Conservation (phyloP, 1,140 invertebrate genomes). For the Pseudobourletiella spinata region DNA sequence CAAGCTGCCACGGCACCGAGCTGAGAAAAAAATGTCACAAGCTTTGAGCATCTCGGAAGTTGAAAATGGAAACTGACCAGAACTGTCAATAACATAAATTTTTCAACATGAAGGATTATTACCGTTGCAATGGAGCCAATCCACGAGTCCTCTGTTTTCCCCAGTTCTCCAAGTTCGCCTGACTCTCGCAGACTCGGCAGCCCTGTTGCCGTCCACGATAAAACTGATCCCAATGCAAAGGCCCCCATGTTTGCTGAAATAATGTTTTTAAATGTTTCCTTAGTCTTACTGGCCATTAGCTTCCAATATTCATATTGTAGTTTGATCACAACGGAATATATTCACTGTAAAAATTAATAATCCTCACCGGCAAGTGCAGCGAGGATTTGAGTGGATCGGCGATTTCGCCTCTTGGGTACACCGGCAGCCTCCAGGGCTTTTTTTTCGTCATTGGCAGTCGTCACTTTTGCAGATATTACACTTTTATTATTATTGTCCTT, state of each 20-base stretch:
- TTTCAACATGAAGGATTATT: too few species aligned
- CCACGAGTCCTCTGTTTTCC: conserved; percentile 17
- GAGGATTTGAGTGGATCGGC: conserved; percentile 7
- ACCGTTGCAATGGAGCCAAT: conserved; percentile 26
- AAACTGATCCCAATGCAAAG: conserved; percentile 19
- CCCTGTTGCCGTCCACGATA: conserved; percentile 16
- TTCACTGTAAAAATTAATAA: too few species aligned
- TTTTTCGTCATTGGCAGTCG: neutral
- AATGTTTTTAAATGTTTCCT: too few species aligned
- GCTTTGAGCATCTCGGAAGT: too few species aligned
- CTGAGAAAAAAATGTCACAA: conserved; percentile 5
- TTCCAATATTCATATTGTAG: too few species aligned
- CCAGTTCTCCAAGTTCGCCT: conserved; percentile 10
- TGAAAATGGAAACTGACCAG: too few species aligned
- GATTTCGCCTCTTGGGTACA: neutral
- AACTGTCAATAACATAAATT: neutral
- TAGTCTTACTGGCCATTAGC: too few species aligned
- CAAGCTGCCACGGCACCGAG: conserved; percentile 26
- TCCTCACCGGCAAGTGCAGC: neutral
- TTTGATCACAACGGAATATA: too few species aligned
- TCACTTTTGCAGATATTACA: neutral
- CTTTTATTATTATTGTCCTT: neutral
- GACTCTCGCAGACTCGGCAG: conserved; percentile 10
- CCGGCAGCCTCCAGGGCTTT: neutral
- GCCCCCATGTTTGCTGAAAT: conserved; percentile 23